Evolutionary conservation across 2,888 invertebrate genomes (phyloP).

Genomic region (Tineola bisselliella): DNA sequence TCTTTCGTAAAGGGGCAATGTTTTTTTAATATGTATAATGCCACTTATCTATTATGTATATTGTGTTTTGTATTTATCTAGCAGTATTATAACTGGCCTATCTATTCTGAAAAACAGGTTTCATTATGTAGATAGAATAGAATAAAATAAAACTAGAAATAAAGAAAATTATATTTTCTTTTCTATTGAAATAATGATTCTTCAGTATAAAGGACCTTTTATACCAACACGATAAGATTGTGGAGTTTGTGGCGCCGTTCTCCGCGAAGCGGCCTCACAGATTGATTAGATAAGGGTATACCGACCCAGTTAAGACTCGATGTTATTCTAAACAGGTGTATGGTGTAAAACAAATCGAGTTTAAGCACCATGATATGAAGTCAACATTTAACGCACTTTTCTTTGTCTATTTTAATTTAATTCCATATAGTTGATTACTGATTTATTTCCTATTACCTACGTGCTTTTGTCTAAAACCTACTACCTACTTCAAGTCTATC

Average conservation of each 20-base stretch:
- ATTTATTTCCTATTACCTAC: not conserved
- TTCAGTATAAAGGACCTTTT: not conserved
- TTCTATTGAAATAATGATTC: not conserved
- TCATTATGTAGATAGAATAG: no score
- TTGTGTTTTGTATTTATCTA: no score
- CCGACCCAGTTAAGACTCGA: constrained; percentile 11
- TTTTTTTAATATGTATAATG: not conserved
- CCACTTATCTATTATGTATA: not conserved
- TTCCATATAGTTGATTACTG: not conserved
- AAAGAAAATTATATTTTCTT: not conserved
- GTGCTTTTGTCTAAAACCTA: not conserved
- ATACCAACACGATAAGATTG: constrained; percentile 9
- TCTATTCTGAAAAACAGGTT: no score
- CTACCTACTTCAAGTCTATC: not conserved
- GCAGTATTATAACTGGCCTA: no score
- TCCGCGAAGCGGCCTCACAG: constrained; percentile 4
- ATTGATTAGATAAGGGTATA: constrained; percentile 12
- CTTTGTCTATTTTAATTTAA: not conserved
- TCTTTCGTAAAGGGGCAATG: not conserved
- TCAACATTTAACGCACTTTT: not conserved
- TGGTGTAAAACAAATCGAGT: not conserved
- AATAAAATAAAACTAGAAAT: no score
- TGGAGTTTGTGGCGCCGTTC: constrained; percentile 12
- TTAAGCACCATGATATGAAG: not conserved
- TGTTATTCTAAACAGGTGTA: constrained; percentile 5